Evolutionary conservation across 2,113 vertebrate genomes (phyloP).

Genomic region (Vulpes vulpes): DNA sequence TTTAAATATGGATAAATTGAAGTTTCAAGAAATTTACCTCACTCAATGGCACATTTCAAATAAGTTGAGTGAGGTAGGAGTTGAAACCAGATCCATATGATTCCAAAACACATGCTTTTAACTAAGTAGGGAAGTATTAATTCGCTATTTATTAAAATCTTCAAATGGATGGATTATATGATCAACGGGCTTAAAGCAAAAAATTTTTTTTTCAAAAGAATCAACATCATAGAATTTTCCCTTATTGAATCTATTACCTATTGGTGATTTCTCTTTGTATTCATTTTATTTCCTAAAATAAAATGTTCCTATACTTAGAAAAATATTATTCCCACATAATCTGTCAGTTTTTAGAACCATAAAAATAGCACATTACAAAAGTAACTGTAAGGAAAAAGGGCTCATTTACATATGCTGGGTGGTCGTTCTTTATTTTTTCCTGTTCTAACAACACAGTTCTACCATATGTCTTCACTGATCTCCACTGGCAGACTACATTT

Average conservation of each 20-base stretch:
- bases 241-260: slow-evolving; percentile 31
- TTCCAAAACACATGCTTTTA: slow-evolving; percentile 40
- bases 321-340: slow-evolving; percentile 35
- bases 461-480: not conserved
- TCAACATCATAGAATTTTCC: not conserved
- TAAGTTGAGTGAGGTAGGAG: not conserved
- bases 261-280: slow-evolving; percentile 46
- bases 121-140: not conserved
- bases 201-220: slow-evolving; percentile 20
- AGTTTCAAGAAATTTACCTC: slow-evolving; percentile 45
- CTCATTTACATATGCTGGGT: not conserved
- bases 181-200: not conserved
- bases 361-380: not conserved
- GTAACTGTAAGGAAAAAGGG: not conserved
- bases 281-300: slow-evolving; percentile 53
- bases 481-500: not conserved
- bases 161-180: slow-evolving; percentile 11
- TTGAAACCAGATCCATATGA: not conserved
- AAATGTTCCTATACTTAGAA: slow-evolving; percentile 55
- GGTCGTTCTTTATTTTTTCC: not conserved
- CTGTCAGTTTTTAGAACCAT: slow-evolving; percentile 36
- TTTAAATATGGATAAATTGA: not conserved
- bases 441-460: not conserved
- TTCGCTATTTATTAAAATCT: not conserved
- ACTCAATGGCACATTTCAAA: slow-evolving; percentile 14